Conservation (phyloP, 2,888 invertebrate species). For the Phortica okadai region DNA sequence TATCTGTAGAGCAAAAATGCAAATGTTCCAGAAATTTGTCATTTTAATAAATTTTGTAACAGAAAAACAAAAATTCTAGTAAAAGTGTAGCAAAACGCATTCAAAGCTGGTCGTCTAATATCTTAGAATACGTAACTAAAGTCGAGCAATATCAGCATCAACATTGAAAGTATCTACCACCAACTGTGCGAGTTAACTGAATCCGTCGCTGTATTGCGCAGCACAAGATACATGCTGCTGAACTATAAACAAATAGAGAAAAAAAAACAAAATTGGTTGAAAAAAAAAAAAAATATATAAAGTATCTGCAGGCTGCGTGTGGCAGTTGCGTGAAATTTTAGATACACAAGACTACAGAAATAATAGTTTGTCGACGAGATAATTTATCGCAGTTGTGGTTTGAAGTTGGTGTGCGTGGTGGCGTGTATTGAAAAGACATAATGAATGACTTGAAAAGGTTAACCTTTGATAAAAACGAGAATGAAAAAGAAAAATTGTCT, state of each 20-base stretch:
- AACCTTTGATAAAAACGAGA: background rate
- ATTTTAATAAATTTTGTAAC: background rate
- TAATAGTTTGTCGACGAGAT: conserved; percentile 11
- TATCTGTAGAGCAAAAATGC: background rate
- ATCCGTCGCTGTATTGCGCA: background rate
- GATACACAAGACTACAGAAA: background rate
- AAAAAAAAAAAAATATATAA: background rate
- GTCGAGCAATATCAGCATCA: background rate
- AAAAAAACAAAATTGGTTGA: too few species aligned
- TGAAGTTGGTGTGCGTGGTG: background rate
- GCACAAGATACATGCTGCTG: background rate
- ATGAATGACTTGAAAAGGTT: background rate
- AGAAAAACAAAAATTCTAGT: background rate
- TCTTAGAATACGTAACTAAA: background rate
- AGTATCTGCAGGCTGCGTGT: conserved; percentile 25
- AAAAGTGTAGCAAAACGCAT: background rate
- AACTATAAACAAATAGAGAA: too few species aligned
- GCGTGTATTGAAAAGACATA: background rate
- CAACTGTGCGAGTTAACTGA: background rate
- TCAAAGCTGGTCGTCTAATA: background rate
- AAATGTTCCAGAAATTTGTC: background rate
- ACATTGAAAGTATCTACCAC: background rate
- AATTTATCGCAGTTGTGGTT: background rate
- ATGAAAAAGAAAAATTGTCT: background rate
- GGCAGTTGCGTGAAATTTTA: conserved; percentile 1